phyloP scores from a whole-genome alignment of 92 coral and sea anemone genomes.

The Palythoa grandiflora region DNA sequence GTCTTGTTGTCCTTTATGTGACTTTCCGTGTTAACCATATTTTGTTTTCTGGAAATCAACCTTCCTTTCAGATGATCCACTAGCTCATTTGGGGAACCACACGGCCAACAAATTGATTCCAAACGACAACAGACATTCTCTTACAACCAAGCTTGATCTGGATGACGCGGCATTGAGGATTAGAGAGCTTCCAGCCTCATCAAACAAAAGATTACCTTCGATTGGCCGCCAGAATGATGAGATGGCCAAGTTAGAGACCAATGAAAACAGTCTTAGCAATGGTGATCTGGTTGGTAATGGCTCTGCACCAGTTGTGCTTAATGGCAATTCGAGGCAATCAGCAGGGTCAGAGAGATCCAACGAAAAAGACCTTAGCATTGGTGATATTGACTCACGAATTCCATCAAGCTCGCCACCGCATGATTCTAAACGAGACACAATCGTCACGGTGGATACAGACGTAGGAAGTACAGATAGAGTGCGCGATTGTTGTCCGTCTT shows the following conservation, averaged over 20 bases:
- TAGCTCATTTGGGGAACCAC: conserved; percentile 50
- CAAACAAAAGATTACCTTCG: conserved; percentile 63
- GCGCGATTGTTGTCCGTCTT: conserved; percentile 91
- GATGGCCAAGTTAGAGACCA: conserved; percentile 72
- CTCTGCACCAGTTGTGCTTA: conserved; percentile 87
- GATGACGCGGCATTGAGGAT: conserved; percentile 84
- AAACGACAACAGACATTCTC: conserved; percentile 74
- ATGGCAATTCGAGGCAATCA: conserved; percentile 96
- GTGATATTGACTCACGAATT: conserved; percentile 94
- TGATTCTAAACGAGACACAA: conserved; percentile 91
- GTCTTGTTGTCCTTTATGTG: neutral
- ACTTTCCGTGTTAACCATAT: neutral
- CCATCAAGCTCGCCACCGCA: conserved; percentile 82
- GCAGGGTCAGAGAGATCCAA: conserved; percentile 84
- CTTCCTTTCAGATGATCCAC: conserved; percentile 36
- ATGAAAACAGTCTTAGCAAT: conserved; percentile 82
- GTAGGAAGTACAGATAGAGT: conserved; percentile 66
- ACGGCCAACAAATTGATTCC: conserved; percentile 68
- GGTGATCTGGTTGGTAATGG: conserved; percentile 93
- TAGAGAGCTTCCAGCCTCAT: conserved; percentile 74
- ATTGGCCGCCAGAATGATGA: conserved; percentile 66
- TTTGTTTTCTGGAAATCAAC: neutral
- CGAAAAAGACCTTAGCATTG: conserved; percentile 84
- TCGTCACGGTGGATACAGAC: conserved; percentile 89
- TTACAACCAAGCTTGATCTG: conserved; percentile 83